Percentiles rank a stretch among this genome's conserved stretches.
These are phyloP conservation scores for Cephus rjabovi DNA, from an alignment of 2,888 invertebrate species.

Conservation along the genomic window DNA sequence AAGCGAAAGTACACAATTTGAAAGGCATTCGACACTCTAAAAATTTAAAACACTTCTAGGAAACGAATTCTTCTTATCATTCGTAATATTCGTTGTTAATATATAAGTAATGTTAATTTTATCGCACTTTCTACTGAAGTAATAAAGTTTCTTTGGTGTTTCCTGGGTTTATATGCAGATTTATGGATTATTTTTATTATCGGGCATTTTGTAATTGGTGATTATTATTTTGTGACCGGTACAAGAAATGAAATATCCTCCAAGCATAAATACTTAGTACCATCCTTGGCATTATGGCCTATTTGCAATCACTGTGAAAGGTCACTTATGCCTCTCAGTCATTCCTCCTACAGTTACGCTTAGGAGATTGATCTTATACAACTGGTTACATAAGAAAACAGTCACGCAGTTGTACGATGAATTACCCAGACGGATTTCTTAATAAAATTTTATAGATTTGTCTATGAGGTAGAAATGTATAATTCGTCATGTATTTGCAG, in stretches of 20 bases:
- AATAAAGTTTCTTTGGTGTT: not conserved
- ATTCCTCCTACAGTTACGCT: not conserved
- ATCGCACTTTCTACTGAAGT: not conserved
- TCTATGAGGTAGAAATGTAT: not conserved
- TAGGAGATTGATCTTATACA: not conserved
- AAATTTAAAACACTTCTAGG: not conserved
- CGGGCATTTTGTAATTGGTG: not conserved
- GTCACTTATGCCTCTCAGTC: not conserved
- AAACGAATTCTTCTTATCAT: not conserved
- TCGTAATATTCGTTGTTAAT: not conserved
- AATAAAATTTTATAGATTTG: not conserved
- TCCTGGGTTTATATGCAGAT: not conserved
- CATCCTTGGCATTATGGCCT: conserved; percentile 7
- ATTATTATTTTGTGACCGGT: not conserved
- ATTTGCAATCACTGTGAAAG: not conserved
- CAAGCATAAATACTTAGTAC: not conserved
- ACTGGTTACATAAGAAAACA: not conserved
- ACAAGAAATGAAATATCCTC: not conserved
- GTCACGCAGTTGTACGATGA: not conserved
- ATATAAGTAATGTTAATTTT: not conserved
- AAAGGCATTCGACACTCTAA: not conserved
- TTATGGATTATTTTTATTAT: not conserved
- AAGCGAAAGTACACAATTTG: not conserved
- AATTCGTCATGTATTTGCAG: not conserved
- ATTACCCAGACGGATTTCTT: not conserved